Percentiles rank a stretch among this genome's conserved stretches.
These are phyloP conservation scores for Callipepla squamata DNA, from an alignment of 2,113 vertebrate species.

Conservation along the genomic window DNA sequence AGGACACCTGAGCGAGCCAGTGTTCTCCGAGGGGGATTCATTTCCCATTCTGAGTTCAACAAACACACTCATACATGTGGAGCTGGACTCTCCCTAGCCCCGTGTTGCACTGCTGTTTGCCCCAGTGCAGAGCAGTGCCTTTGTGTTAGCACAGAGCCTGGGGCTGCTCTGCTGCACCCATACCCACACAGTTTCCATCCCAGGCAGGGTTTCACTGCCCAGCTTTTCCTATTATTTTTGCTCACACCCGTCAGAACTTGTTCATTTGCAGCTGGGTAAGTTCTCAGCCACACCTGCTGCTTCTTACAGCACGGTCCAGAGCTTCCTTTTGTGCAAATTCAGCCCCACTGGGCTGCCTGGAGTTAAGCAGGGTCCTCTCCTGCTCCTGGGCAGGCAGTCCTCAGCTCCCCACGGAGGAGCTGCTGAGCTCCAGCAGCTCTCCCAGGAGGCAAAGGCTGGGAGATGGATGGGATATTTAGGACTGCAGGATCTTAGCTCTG, in stretches of 20 bases:
- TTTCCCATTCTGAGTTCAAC: slow-evolving; percentile 30
- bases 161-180: background rate
- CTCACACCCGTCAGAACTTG: background rate
- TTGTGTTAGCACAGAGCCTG: background rate
- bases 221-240: background rate
- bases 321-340: background rate
- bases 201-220: background rate
- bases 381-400: background rate
- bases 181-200: background rate
- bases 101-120: background rate
- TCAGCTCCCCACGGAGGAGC: background rate
- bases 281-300: background rate
- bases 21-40: background rate
- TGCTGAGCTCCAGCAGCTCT: background rate
- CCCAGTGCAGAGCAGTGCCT: background rate
- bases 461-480: background rate
- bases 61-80: background rate
- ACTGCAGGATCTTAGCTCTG: background rate
- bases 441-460: background rate
- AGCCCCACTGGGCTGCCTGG: background rate
- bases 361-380: background rate
- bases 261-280: slow-evolving; percentile 4
- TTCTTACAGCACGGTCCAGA: rapidly evolving
- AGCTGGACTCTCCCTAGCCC: background rate
- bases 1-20: slow-evolving; percentile 56